phyloP scores from a whole-genome alignment of 2,113 vertebrate genomes.

The Protobothrops mucrosquamatus region DNA sequence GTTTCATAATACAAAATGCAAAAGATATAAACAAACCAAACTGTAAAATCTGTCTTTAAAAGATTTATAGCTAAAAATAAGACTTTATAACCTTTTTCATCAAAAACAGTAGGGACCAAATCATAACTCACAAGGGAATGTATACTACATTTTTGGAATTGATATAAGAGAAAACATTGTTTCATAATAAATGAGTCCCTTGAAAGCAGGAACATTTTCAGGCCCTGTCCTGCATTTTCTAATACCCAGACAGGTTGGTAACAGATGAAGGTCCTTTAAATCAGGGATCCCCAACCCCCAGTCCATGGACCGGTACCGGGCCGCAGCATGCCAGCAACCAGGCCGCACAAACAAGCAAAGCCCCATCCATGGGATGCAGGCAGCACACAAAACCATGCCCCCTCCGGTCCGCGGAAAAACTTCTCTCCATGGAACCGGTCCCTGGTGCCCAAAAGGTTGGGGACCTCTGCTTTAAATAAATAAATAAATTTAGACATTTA shows the following conservation, averaged over 20 bases:
- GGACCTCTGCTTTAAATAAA: background rate
- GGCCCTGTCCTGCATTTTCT: background rate
- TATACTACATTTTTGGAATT: background rate
- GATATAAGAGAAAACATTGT: background rate
- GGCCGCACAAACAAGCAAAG: no score
- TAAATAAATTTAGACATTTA: background rate
- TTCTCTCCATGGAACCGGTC: no score
- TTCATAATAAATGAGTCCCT: background rate
- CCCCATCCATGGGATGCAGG: no score
- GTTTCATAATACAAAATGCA: background rate
- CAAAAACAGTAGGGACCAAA: background rate
- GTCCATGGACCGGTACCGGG: no score
- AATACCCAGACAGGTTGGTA: background rate
- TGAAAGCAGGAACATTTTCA: background rate
- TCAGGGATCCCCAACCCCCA: background rate
- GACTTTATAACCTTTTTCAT: background rate
- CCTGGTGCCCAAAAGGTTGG: no score
- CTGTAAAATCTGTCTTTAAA: background rate
- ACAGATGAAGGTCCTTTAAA: background rate
- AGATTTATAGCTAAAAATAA: background rate
- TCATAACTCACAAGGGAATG: background rate
- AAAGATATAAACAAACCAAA: background rate
- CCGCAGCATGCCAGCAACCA: no score
- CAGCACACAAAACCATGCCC: no score
- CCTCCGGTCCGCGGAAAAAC: no score